phyloP scores from a whole-genome alignment of 2,113 vertebrate genomes.

The Lagopus leucura region DNA sequence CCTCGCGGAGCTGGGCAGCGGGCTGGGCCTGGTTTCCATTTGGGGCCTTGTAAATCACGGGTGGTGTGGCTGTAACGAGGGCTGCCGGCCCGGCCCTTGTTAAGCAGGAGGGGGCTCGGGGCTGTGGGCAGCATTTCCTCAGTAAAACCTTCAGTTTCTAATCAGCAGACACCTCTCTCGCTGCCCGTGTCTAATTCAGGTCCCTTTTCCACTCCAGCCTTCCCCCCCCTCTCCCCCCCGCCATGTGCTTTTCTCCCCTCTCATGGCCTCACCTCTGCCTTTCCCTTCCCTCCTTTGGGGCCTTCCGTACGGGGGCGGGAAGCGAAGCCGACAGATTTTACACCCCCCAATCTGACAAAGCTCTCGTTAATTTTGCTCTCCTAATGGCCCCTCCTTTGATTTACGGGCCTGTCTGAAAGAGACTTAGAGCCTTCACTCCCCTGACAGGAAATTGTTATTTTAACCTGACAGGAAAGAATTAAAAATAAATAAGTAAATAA shows the following conservation, averaged over 20 bases:
- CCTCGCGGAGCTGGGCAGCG: background rate
- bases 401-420: conserved; percentile 56
- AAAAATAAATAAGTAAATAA: conserved; percentile 50
- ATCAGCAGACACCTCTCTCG: conserved; percentile 70
- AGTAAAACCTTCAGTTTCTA: conserved; percentile 76
- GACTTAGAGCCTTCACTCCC: conserved; percentile 72
- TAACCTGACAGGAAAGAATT: conserved; percentile 88
- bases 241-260: rapidly evolving
- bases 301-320: background rate
- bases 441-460: conserved; percentile 91
- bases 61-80: conserved; percentile 61
- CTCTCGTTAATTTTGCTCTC: conserved; percentile 59
- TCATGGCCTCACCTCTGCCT: background rate
- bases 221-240: background rate
- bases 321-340: conserved; percentile 48
- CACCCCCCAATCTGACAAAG: background rate
- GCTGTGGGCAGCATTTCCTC: conserved; percentile 75
- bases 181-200: background rate
- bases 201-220: background rate
- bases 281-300: background rate
- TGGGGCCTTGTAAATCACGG: conserved; percentile 72
- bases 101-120: conserved; percentile 74
- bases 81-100: conserved; percentile 58
- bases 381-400: conserved; percentile 59
- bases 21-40: conserved; percentile 69